These are phyloP conservation scores for Bucco capensis DNA, from an alignment of 2,113 vertebrate species.

Conservation along the genomic window DNA sequence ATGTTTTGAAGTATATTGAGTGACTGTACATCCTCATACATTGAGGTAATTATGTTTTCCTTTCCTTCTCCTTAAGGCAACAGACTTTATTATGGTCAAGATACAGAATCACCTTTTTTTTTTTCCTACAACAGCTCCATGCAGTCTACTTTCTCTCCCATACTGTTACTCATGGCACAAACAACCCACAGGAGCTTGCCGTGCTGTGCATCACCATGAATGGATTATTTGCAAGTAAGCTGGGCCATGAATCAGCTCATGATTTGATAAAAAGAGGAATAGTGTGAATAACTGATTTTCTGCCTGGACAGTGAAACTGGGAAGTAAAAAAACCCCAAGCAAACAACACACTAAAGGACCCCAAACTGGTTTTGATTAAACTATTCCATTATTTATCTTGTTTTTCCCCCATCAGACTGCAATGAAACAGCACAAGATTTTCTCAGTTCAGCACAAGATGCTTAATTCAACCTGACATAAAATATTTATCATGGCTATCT, in stretches of 20 bases:
- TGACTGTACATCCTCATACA: neutral
- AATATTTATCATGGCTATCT: constrained; percentile 36
- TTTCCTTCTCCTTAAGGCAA: neutral
- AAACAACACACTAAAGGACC: neutral
- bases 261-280: neutral
- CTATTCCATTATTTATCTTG: constrained; percentile 44
- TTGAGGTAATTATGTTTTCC: neutral
- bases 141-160: neutral
- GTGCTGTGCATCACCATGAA: neutral
- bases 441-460: constrained; percentile 5
- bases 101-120: no score
- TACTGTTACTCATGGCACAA: neutral
- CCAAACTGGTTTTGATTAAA: constrained; percentile 33
- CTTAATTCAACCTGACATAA: constrained; percentile 35
- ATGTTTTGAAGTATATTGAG: neutral
- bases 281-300: neutral
- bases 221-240: neutral
- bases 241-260: neutral
- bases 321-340: neutral
- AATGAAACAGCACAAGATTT: constrained; percentile 6
- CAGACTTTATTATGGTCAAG: neutral
- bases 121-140: neutral
- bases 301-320: neutral
- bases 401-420: neutral
- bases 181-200: neutral